These are phyloP conservation scores for Ciconia nigra DNA, from an alignment of 2,797 vertebrate species.

Conservation along the genomic window DNA sequence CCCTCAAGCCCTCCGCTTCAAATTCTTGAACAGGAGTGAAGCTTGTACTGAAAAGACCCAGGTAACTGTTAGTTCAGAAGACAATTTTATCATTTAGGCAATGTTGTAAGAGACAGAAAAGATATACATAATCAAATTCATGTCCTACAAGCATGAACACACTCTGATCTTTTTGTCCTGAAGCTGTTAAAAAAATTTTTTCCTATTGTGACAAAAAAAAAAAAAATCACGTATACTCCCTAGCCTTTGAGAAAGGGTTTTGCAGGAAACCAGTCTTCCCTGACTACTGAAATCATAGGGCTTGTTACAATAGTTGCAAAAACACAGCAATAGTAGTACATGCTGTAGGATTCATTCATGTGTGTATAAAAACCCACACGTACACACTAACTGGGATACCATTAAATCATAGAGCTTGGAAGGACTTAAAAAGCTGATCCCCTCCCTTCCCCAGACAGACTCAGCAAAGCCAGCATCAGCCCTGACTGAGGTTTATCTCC, in stretches of 20 bases:
- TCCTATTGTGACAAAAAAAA: not conserved
- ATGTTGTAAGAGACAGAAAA: not conserved
- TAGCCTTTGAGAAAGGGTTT: not conserved
- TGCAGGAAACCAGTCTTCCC: not conserved
- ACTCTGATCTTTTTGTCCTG: not conserved
- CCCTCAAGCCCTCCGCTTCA: not conserved
- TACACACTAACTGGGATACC: not conserved
- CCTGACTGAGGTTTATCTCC: not conserved
- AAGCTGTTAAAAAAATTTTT: not conserved
- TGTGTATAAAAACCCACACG: not conserved
- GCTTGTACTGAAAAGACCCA: not conserved
- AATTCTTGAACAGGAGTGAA: not conserved
- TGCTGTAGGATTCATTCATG: not conserved
- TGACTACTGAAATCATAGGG: not conserved
- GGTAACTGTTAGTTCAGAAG: not conserved
- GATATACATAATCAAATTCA: rapidly evolving
- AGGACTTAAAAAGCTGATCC: not conserved
- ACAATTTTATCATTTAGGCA: not conserved
- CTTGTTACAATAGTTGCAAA: not conserved
- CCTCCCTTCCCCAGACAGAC: not conserved
- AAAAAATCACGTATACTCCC: rapidly evolving
- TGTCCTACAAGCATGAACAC: not conserved
- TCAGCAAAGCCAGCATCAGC: not conserved
- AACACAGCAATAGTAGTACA: no score
- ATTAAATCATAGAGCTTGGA: not conserved